Evolutionary conservation across 2,888 invertebrate species (phyloP).

Genomic region (Neoitamus cyanurus): DNA sequence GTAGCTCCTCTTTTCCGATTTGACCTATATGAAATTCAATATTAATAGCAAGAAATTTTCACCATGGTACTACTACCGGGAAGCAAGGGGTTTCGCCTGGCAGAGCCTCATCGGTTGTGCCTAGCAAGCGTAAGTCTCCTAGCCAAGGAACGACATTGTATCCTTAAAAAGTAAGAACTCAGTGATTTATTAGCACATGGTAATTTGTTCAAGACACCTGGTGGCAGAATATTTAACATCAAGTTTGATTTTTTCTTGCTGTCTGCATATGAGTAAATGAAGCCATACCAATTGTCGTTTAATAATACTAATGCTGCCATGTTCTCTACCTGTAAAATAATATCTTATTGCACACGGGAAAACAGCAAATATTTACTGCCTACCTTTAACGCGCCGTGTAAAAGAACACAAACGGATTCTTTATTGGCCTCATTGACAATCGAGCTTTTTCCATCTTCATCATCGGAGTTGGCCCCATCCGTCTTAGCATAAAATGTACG

Average conservation of each 20-base stretch:
- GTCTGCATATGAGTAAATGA: constrained; percentile 93
- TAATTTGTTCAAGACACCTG: constrained; percentile 68
- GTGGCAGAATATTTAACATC: constrained; percentile 87
- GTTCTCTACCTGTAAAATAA: constrained; percentile 76
- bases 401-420: constrained; percentile 90
- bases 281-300: constrained; percentile 92
- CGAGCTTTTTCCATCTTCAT: constrained; percentile 52
- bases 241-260: constrained; percentile 92
- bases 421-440: constrained; percentile 60
- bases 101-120: constrained; percentile 70
- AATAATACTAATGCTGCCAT: constrained; percentile 90
- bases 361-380: background rate
- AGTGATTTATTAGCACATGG: background rate
- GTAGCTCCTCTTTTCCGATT: constrained; percentile 90
- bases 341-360: background rate
- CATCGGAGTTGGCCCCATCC: constrained; percentile 60
- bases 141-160: constrained; percentile 87
- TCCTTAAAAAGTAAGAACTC: constrained; percentile 62
- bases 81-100: constrained; percentile 67
- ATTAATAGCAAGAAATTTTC: background rate
- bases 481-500: constrained; percentile 63
- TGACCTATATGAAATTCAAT: constrained; percentile 70
- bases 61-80: constrained; percentile 59
- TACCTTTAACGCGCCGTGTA: constrained; percentile 91
- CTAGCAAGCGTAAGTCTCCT: constrained; percentile 82